Evolutionary conservation across 2,888 invertebrate genomes (phyloP), one percentile per base, ranked within the genome.

Genomic region (Leptogaster cylindrica): DNA sequence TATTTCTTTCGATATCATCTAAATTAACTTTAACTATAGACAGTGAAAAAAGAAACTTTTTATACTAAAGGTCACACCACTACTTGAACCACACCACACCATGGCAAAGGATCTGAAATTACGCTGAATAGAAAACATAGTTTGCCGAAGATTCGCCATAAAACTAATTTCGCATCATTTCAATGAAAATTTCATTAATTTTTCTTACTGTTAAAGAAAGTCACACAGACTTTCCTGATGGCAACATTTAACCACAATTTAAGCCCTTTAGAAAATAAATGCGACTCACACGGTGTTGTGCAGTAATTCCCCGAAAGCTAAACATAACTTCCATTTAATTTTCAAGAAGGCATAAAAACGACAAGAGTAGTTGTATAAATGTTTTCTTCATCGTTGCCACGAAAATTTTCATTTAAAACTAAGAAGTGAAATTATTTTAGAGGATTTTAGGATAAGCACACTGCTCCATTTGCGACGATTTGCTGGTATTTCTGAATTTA

Each of bases 391-490:
- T 41, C 3, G 61, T 31, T 27, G 23, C 44, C 27, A 8, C 18
- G 36, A 28, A 14, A 55, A 61, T 44, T 61, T 61, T 61, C 61
- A 61, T 61, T 61, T 44, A 61, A 61, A 27, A n/a, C 10, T 61
- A 44, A 61, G 44, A 36, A 44, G 61, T 39, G 61, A 23, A 44
- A 41, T 61, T 61, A 61, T 61, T 41, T 27, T 61, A 44, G 44
- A 44, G 28, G 41, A 61, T 44, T 41, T 61, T 18, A 44, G 18
- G 41, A 61, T 61, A 61, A 61, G 44, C 61, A 61, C 61, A 61
- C 28, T 27, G 41, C 61, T 41, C 41, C 55, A 16, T 28, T n/a
- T 18, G 44, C 44, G 8, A 31, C 27, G 16, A 28, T 23, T 16
- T 23, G 12, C 16, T 23, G 25, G 36, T 20, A n/a, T 55, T 55